Percentiles rank a stretch among this genome's conserved stretches.
These are phyloP conservation scores for Erannis defoliaria DNA, from an alignment of 2,888 invertebrate species.

Conservation along the genomic window DNA sequence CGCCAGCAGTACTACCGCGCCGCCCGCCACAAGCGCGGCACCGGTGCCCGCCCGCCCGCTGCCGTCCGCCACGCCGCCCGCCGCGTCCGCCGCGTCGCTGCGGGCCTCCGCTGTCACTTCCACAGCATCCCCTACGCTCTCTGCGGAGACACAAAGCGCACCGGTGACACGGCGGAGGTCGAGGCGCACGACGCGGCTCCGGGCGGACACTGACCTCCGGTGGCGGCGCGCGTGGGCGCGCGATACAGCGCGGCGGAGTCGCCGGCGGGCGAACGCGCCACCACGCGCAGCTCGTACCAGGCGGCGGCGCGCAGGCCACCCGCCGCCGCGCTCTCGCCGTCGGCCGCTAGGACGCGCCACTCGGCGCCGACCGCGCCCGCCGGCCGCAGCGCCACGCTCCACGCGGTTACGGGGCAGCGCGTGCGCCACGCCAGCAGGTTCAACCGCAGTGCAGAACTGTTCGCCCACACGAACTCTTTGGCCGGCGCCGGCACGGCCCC, in stretches of 20 bases:
- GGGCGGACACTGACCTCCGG: slow-evolving; percentile 72
- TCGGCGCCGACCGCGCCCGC: slow-evolving; percentile 46
- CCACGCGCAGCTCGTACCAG: slow-evolving; percentile 87
- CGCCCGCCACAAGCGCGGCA: slow-evolving; percentile 47
- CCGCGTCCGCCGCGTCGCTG: slow-evolving; percentile 46
- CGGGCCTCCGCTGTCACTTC: slow-evolving; percentile 53
- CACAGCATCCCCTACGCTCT: slow-evolving; percentile 65
- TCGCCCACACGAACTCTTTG: slow-evolving; percentile 89
- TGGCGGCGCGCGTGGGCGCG: slow-evolving; percentile 81
- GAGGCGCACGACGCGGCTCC: too few relatives aligned
- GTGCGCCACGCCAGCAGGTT: slow-evolving; percentile 91
- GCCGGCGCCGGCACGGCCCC: slow-evolving; percentile 88
- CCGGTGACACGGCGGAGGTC: background rate
- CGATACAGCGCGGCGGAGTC: slow-evolving; percentile 84
- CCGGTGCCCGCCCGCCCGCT: slow-evolving; percentile 48
- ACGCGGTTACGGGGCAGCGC: slow-evolving; percentile 89
- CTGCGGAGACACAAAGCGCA: slow-evolving; percentile 46
- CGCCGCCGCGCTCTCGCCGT: slow-evolving; percentile 58
- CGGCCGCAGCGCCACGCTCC: slow-evolving; percentile 85
- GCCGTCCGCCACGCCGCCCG: slow-evolving; percentile 52
- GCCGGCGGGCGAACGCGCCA: slow-evolving; percentile 84
- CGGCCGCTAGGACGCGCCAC: slow-evolving; percentile 69
- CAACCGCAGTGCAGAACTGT: slow-evolving; percentile 89
- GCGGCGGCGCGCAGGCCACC: slow-evolving; percentile 80
- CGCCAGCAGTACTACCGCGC: slow-evolving; percentile 43